Evolutionary conservation across 2,888 invertebrate species (phyloP), one percentile per base, ranked within the genome.

Genomic region (Sipunculus nudus): DNA sequence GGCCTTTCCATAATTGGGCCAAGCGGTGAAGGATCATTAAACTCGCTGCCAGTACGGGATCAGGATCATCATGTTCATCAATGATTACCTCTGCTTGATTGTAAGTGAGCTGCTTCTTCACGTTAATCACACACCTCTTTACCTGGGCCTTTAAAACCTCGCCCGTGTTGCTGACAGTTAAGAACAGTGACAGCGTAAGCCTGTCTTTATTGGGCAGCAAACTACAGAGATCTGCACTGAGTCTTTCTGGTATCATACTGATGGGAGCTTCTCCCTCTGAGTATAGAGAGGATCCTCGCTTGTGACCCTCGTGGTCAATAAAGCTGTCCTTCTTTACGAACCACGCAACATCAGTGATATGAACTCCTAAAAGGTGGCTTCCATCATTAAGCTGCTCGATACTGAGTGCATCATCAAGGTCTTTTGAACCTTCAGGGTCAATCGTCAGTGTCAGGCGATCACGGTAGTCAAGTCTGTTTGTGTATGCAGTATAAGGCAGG

Each of bases 321-420:
- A 77, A 94, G 5, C 91, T 90, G 57, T 87, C 87, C 78, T 91
- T 91, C 54, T 87, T 78, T 52, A 97, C 85, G 84, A 91, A 96
- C 81, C 89, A 90, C 0, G 92, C 87, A 0, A 96, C 96, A 86
- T 97, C 97, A 4, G 97, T 92, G 75, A 97, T 96, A 80, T 98
- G 96, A 16, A 97, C 93, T 4, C 96, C 96, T 13, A 85, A 77
- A 10, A 19, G 40, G 38, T 28, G 66, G 59, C 55, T 65, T 75
- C 78, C 91, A 83, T 91, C 90, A 1, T 87, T 86, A 35, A 95
- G 82, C 68, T 85, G 80, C 74, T 88, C 89, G 72, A 92, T 91
- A 16, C 95, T 95, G 10, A 98, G 84, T 0, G 96, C 96, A 85
- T 98, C 97, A 80, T 98, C 97, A 75, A 98, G 87, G 85, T 97